phyloP scores from a whole-genome alignment of 2,797 vertebrate genomes.

The Perodicticus potto region DNA sequence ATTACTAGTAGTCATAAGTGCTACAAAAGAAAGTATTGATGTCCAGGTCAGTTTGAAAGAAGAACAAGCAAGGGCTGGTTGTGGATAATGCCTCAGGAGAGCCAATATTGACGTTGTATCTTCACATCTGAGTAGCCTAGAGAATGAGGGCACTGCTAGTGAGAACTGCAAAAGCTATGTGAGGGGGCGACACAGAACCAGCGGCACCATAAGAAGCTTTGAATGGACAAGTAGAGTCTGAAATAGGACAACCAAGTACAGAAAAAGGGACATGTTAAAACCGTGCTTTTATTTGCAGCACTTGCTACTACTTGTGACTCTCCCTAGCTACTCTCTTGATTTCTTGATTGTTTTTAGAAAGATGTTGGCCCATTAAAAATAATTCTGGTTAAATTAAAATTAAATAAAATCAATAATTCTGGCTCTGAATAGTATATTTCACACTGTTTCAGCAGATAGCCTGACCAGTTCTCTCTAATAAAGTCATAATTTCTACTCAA shows the following conservation, averaged over 20 bases:
- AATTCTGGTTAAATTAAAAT: background rate
- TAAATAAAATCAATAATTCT: too few relatives aligned
- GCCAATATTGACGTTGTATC: background rate
- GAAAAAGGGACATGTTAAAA: background rate
- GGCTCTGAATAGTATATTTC: background rate
- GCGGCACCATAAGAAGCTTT: background rate
- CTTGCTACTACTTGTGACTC: background rate
- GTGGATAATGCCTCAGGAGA: background rate
- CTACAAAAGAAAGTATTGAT: background rate
- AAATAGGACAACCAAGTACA: background rate
- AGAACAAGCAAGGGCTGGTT: background rate
- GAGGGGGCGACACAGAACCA: background rate
- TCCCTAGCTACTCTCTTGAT: background rate
- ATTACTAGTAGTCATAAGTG: background rate
- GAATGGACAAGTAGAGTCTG: background rate
- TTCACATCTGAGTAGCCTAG: background rate
- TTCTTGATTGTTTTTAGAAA: background rate
- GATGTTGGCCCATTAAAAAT: background rate
- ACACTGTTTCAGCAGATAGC: background rate
- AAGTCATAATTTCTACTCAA: background rate
- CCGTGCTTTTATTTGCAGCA: background rate
- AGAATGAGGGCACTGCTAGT: background rate
- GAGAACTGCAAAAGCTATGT: background rate
- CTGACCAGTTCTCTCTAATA: background rate
- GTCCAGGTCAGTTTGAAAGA: background rate